A percentile compares a stretch with the other conserved stretches of the same genome.
Evolutionary conservation across 2,888 invertebrate genomes (phyloP).

Genomic region (Drosophila buzzatii): DNA sequence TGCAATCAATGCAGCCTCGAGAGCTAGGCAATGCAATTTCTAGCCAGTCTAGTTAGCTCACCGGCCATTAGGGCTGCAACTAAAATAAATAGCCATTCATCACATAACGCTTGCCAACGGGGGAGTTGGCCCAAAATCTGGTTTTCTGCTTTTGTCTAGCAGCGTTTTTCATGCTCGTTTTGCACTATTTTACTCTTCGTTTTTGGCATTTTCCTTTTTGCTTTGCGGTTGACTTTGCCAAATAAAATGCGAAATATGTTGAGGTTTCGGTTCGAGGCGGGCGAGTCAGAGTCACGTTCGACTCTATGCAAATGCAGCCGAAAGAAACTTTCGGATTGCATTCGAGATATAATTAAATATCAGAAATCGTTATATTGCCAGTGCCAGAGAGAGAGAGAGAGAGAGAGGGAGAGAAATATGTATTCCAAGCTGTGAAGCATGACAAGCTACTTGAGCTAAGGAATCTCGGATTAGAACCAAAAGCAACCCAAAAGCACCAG

Average conservation of each 20-base stretch:
- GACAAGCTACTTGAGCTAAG: conserved; percentile 54
- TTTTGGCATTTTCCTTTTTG: background rate
- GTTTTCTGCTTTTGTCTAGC: conserved; percentile 29
- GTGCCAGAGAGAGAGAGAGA: conserved; percentile 5
- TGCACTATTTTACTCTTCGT: background rate
- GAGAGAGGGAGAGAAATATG: background rate
- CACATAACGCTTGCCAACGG: conserved; percentile 24
- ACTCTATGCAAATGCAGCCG: conserved; percentile 51
- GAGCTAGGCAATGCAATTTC: conserved; percentile 22
- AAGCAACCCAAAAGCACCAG: conserved; percentile 20
- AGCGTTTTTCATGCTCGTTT: conserved; percentile 13
- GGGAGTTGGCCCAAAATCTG: conserved; percentile 12
- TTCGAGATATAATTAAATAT: conserved; percentile 65
- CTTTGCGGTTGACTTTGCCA: conserved; percentile 49
- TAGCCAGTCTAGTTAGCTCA: conserved; percentile 1
- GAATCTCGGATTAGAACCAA: conserved; percentile 61
- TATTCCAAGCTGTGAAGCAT: conserved; percentile 20
- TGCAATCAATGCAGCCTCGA: conserved; percentile 57
- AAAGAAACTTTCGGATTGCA: conserved; percentile 40
- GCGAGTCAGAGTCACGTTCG: conserved; percentile 48
- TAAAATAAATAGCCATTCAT: conserved; percentile 63
- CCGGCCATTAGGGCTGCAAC: conserved; percentile 13
- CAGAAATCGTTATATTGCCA: background rate
- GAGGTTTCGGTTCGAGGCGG: conserved; percentile 25
- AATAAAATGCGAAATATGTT: conserved; percentile 52